Evolutionary conservation across 2,113 vertebrate genomes (phyloP), one percentile per base, ranked within the genome.

Genomic region (Peromyscus californicus): DNA sequence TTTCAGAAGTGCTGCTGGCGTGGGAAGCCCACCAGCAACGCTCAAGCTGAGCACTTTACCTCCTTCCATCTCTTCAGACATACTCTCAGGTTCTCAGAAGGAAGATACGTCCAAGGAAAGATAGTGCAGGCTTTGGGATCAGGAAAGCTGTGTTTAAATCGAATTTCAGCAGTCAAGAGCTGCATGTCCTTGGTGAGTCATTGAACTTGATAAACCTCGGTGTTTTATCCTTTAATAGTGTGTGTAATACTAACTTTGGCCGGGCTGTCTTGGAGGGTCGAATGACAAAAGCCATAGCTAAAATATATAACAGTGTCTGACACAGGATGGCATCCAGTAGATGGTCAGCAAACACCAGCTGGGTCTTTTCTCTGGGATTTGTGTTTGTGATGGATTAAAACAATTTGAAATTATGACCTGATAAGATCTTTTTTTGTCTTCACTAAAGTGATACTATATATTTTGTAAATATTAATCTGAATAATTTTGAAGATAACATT

Each of bases 401-500:
- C 4, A 79, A 70, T 89, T 80, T 91, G 48, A 45, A 94, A 90
- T 22, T 80, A 57, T 54, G 54, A 17, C 63, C 11, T 74, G 54
- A 72, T 54, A 54, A 54, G 39, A 65, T 5, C 22, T 45, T 89
- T 45, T n/a, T 90, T 72, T 24, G 59, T 86, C 29, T 6, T 42
- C 42, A 26, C 89, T 87, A n/a, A 4, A 21, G 45, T 72, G n/a
- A 24, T 79, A 11, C 93, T 57, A 16, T 54, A 87, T 19, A 19
- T 74, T 94, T 92, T 93, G 9, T 7, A 88, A 36, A 80, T 63
- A 69, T 75, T 80, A 29, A 61, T 94, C 89, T 95, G 48, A 93
- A 75, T 94, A 67, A 75, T 75, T 69, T 21, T 84, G 36, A 76
- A 88, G 59, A 65, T 88, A 48, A 3, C 61, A 84, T 57, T 92